Evolutionary conservation across 2,113 vertebrate genomes (phyloP).

Genomic region (Porphyrio hochstetteri): DNA sequence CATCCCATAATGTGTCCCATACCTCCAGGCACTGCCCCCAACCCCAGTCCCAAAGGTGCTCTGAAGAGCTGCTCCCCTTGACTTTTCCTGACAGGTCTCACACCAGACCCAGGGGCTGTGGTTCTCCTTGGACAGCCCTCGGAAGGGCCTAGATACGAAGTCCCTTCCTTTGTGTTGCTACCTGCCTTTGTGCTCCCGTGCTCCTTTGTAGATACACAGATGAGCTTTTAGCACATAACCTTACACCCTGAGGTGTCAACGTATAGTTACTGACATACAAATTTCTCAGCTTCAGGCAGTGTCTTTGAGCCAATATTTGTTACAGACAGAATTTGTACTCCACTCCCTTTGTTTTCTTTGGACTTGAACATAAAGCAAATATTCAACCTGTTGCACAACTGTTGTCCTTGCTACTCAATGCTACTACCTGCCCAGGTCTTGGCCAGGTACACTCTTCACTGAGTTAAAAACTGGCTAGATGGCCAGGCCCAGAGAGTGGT

Average conservation of each 20-base stretch:
- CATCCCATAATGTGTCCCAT: fast-evolving
- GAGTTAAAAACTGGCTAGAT: too few species aligned
- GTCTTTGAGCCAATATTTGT: neutral
- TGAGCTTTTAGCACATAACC: neutral
- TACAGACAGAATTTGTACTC: neutral
- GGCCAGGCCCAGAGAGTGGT: too few species aligned
- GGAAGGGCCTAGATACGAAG: neutral
- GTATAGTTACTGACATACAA: fast-evolving
- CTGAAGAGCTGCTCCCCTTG: neutral
- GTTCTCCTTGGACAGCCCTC: neutral
- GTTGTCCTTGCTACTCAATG: neutral
- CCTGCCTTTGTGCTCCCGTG: neutral
- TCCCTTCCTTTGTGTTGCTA: neutral
- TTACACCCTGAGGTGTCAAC: neutral
- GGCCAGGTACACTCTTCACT: too few species aligned
- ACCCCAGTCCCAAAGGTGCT: neutral
- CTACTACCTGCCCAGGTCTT: too few species aligned
- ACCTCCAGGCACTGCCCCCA: fast-evolving
- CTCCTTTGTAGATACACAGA: neutral
- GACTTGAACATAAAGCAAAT: neutral
- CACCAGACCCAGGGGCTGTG: neutral
- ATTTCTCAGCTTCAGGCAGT: neutral
- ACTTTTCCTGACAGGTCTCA: neutral
- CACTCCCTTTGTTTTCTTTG: neutral
- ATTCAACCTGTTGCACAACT: neutral